Base-by-base conservation (phyloP, 2,113 vertebrate species). In the Pterocles gutturalis region DNA sequence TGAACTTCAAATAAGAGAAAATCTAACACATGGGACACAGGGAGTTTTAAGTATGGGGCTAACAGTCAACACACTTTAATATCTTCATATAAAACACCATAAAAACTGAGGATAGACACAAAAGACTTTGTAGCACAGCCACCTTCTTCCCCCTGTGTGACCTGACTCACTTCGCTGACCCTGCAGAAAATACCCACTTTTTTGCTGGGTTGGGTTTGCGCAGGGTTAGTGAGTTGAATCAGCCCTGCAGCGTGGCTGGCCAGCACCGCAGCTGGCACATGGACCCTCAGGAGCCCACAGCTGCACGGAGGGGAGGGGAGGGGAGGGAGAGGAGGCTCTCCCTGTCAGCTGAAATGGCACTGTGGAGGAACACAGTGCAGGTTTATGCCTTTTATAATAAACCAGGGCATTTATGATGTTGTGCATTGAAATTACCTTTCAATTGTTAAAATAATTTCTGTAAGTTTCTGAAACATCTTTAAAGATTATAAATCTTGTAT, bases 361-460 rank as follows among this genome's bases (percentile, higher is more conserved):
- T 0, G 3, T 57, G 17, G 46, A 82, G 12, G 18, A 78, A 53
- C 3, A 5, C 19, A 17, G 28, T 8, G 36, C 0, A 1, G 13
- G 12, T 36, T 89, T n/a, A 33, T 3, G 3, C 25, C 21, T 83
- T 95, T 17, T n/a, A 8, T 48, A 48, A 67, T 69, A 51, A 64
- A 72, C 22, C 6, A 60, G 33, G 1, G 8, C 28, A 88, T 38
- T 85, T 75, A 38, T 17, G 16, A 57, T 14, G 79, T 43, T 2
- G 1, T 71, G 38, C 19, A 31, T 1, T 48, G 36, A 75, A 78
- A 58, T 49, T 14, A 75, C 11, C n/a, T 91, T 93, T 78, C 38
- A 61, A 78, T 72, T 57, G 45, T 29, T 78, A 45, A 72, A 85
- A 84, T 73, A 45, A 62, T 41, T 87, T 87, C 20, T 18, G 36